A percentile compares a stretch with the other conserved stretches of the same genome.
phyloP scores from a whole-genome alignment of 2,797 vertebrate species.

The Falco biarmicus region DNA sequence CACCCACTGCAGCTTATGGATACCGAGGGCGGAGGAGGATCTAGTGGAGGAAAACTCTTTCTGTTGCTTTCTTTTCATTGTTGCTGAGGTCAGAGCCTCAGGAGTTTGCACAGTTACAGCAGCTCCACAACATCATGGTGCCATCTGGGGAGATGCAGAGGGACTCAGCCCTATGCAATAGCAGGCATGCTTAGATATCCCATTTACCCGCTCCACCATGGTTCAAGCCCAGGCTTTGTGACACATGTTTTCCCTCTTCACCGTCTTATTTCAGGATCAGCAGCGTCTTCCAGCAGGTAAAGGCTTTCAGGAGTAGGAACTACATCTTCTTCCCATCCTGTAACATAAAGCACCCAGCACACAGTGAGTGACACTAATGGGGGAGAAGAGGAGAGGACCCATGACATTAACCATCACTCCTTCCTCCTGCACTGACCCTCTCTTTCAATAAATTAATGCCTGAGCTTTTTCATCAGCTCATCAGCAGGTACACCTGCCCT shows the following conservation, averaged over 20 bases:
- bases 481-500: neutral
- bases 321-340: neutral
- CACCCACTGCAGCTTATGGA: neutral
- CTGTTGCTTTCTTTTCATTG: neutral
- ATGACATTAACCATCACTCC: neutral
- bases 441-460: neutral
- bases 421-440: neutral
- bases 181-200: neutral
- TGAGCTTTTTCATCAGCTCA: neutral
- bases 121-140: neutral
- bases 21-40: conserved; percentile 16
- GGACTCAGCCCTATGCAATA: neutral
- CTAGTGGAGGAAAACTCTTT: neutral
- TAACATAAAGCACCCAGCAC: neutral
- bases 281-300: neutral
- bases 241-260: neutral
- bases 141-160: neutral
- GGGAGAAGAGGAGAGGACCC: neutral
- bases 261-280: neutral
- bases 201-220: rapidly evolving
- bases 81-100: neutral
- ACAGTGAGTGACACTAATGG: neutral
- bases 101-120: neutral
- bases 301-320: neutral
- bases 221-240: neutral